Percentiles rank a stretch among this genome's conserved stretches.
Evolutionary conservation across 2,797 vertebrate species (phyloP).

Genomic region (Pogonophryne albipinna): DNA sequence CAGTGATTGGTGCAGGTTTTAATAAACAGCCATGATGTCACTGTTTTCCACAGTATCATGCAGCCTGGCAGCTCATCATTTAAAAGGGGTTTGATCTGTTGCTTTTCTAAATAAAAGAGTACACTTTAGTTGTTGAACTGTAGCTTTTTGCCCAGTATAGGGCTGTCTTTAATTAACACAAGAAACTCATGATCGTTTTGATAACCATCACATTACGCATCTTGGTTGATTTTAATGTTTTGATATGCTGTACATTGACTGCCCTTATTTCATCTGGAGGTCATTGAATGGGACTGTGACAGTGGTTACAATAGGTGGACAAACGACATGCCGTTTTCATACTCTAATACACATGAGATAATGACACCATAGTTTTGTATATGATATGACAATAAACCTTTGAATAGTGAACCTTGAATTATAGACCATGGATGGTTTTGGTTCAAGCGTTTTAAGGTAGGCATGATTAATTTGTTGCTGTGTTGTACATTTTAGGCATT

Average conservation of each 20-base stretch:
- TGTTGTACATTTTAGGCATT: constrained; percentile 21
- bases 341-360: neutral
- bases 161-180: neutral
- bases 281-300: constrained; percentile 6
- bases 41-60: constrained; percentile 6
- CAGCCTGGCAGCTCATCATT: neutral
- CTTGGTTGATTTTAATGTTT: neutral
- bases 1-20: constrained; percentile 14
- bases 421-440: constrained; percentile 27
- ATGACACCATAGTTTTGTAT: too few relatives aligned
- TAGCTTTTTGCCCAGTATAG: neutral
- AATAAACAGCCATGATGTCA: constrained; percentile 14
- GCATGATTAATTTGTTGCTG: constrained; percentile 8
- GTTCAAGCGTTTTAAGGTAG: constrained; percentile 14
- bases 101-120: constrained; percentile 12
- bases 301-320: constrained; percentile 20
- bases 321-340: constrained; percentile 38
- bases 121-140: neutral
- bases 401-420: constrained; percentile 8
- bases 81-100: neutral
- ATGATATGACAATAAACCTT: too few relatives aligned
- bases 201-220: neutral
- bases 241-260: neutral
- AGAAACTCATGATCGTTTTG: neutral
- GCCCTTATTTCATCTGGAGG: neutral